Conservation (phyloP, 2,797 vertebrate species). For the Crenuchus spilurus region DNA sequence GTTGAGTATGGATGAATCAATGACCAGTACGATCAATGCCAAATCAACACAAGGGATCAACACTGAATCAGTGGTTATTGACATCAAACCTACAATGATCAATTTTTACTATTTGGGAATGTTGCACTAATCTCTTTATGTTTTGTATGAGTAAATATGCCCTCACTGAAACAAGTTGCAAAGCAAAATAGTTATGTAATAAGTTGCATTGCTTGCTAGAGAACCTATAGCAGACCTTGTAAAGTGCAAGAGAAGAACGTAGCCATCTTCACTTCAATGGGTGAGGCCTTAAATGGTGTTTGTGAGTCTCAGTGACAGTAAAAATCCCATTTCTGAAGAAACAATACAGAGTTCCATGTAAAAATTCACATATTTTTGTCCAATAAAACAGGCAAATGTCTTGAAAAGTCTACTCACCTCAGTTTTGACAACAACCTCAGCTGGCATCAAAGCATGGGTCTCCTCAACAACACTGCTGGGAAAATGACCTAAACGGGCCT, state of each 20-base stretch:
- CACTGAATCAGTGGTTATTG: too few relatives aligned
- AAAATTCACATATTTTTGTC: neutral
- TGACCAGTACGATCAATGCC: too few relatives aligned
- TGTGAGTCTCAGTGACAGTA: conserved; percentile 82
- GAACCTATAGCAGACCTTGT: neutral
- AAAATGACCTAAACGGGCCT: conserved; percentile 86
- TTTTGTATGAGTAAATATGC: neutral
- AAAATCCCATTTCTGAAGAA: conserved; percentile 89
- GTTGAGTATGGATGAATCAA: too few relatives aligned
- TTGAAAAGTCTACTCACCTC: conserved; percentile 74
- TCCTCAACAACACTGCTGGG: conserved; percentile 87
- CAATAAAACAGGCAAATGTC: neutral
- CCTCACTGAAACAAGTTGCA: neutral
- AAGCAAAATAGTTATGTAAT: neutral
- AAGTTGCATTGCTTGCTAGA: neutral
- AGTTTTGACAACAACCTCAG: conserved; percentile 82
- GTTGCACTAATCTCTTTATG: neutral
- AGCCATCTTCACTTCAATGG: neutral
- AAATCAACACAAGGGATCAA: too few relatives aligned
- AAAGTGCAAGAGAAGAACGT: conserved; percentile 28
- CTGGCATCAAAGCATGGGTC: conserved; percentile 81
- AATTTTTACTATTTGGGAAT: too few relatives aligned
- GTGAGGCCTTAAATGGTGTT: neutral
- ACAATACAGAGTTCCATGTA: neutral
- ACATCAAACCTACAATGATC: too few relatives aligned